Percentiles rank a stretch among this genome's conserved stretches.
These are phyloP conservation scores for Romanogobio albipinnatus DNA, from an alignment of 2,113 vertebrate genomes.

Conservation along the genomic window DNA sequence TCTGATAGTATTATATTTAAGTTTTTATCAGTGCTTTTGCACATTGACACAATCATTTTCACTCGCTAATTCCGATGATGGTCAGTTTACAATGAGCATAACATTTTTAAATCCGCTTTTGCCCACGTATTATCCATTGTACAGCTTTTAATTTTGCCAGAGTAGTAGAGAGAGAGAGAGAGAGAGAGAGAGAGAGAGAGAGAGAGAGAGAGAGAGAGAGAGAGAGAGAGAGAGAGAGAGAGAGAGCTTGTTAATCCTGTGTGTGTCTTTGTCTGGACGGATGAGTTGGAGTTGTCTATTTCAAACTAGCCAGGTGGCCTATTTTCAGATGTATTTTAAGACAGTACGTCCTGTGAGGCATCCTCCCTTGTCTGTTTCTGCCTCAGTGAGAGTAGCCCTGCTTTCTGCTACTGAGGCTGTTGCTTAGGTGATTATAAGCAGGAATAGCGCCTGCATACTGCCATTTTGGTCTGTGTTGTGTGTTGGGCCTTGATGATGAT, in stretches of 20 bases:
- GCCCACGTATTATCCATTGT: not conserved
- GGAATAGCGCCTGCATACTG: slow-evolving; percentile 1
- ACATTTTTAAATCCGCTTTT: not conserved
- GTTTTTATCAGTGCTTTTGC: not conserved
- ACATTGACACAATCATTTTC: not conserved
- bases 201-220: not conserved
- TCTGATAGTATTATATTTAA: not conserved
- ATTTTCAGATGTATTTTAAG: slow-evolving; percentile 53
- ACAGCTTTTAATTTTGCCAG: slow-evolving; percentile 8
- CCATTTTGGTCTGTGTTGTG: not conserved
- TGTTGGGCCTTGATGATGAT: slow-evolving; percentile 26
- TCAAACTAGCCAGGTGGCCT: slow-evolving; percentile 50
- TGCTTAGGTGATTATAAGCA: slow-evolving; percentile 38
- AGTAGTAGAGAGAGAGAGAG: not conserved
- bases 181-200: not conserved
- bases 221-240: not conserved
- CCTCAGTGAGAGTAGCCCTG: slow-evolving; percentile 21
- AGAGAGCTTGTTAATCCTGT: not conserved
- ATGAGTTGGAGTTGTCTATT: slow-evolving; percentile 35
- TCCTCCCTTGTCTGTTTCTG: slow-evolving; percentile 13
- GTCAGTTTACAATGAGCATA: not conserved
- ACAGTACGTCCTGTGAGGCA: slow-evolving; percentile 24
- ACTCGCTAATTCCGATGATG: not conserved
- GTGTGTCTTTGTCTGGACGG: not conserved
- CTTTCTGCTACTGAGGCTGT: slow-evolving; percentile 43